Base-by-base conservation (phyloP, 2,888 invertebrate species). In the Venustoraphidia nigricollis region DNA sequence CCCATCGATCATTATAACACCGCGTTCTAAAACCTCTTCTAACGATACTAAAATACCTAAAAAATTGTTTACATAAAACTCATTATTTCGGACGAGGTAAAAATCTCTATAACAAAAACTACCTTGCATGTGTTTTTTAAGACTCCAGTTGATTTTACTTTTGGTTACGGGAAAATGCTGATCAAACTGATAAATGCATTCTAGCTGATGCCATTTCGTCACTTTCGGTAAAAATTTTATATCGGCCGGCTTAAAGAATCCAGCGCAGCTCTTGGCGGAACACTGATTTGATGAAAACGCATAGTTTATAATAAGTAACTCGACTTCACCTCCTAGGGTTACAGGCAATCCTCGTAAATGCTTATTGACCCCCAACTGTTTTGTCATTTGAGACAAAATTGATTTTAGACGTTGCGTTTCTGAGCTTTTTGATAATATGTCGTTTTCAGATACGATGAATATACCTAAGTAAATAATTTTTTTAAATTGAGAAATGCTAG, bases 111-210 rank as follows among this genome's bases (percentile, higher is more conserved):
- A 41, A 34, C 39, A 10, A 41, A 34, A 44, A 48, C 53, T 56
- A 66, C 82, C 82, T 69, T 80, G 76, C 59, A 84, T 73, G 59
- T 83, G 81, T 58, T 77, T 77, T 58, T 78, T 79, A 6, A 85
- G 72, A 46, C 79, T 75, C 55, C 77, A 76, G 41, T 76, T 73
- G 65, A 68, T 70, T 52, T 77, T 72, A 57, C 76, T 70, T 37
- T 76, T 72, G 52, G 76, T 67, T 17, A 89, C 77, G 46, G 84
- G 80, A 61, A 85, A 82, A 10, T 81, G 66, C 57, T 83, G 78
- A 65, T 90, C 83, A 60, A 91, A 71, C 56, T 84, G 81, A 59
- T 85, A 79, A 56, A 76, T 76, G 54, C 86, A 81, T 59, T 88
- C 83, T 27, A 92, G 63, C 53, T 80, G 73, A 55, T 81, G 76